phyloP scores from a whole-genome alignment of 2,113 vertebrate species.

The Ondatra zibethicus region DNA sequence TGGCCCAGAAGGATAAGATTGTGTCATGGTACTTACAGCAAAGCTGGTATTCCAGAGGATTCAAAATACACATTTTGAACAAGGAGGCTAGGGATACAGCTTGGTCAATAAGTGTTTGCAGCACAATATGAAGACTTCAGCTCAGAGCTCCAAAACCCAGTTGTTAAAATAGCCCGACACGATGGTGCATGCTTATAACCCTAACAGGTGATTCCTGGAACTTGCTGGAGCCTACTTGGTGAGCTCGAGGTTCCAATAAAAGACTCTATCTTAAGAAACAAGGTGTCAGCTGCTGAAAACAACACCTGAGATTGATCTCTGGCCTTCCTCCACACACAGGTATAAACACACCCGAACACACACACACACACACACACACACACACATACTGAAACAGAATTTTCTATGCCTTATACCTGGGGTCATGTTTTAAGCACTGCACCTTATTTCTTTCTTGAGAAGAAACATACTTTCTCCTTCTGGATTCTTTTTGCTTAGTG shows the following conservation, averaged over 20 bases:
- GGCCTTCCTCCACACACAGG: neutral
- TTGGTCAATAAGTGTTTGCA: neutral
- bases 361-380: neutral
- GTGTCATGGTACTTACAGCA: rapidly evolving
- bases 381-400: neutral
- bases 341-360: neutral
- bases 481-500: neutral
- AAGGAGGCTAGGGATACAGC: neutral
- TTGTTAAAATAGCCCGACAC: neutral
- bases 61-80: neutral
- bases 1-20: neutral
- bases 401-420: neutral
- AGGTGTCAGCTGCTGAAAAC: neutral
- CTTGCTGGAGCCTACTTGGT: neutral
- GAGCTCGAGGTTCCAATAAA: neutral
- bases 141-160: neutral
- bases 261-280: neutral
- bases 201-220: neutral
- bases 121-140: neutral
- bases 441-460: neutral
- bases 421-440: neutral
- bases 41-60: neutral
- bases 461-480: neutral
- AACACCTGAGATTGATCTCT: neutral
- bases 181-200: neutral